Base-by-base conservation (phyloP, 2,888 invertebrate genomes). In the Tinea trinotella region DNA sequence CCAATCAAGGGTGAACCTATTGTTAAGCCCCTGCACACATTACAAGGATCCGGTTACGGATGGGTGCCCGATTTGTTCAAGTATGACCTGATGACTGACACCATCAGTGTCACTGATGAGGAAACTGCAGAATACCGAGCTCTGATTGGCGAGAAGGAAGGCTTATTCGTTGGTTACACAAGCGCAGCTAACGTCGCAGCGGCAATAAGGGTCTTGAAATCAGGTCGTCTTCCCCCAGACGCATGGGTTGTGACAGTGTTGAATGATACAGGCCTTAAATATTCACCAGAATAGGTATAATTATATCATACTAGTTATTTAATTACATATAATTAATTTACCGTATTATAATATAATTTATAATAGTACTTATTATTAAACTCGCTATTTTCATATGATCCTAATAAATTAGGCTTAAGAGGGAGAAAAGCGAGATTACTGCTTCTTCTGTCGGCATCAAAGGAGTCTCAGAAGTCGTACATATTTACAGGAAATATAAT, bases 31-130 rank as follows among this genome's bases (percentile, higher is more conserved):
- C 64, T 84, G 48, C 84, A 85, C 63, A 64, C 81, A 57, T 67
- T 85, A 1, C 85, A 85, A 62, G 85, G 84, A 0, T 84, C 84
- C 0, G 83, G 84, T 0, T 85, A 85, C 56, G 85, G 81, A 0
- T 77, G 75, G 56, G 59, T 85, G 7, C 84, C 84, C 0, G 69
- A 71, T 56, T 61, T 85, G 54, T 83, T 84, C 57, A 71, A 76
- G 53, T 77, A 66, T 57, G 80, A 84, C 0, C 58, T 66, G 19
- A 71, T 83, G 74, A 81, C 84, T 56, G 82, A 72, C 0, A 78
- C 83, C 0, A 30, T 85, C 7, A 65, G 70, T 48, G 75, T 84
- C 18, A 71, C 74, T 20, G 85, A 85, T 54, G 82, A 82, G 53
- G 85, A 85, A 56, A 64, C 75, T 1, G 61, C 71, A 18, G 61